Percentiles rank a stretch among this genome's conserved stretches.
Evolutionary conservation across 2,888 invertebrate species (phyloP).

Genomic region (Drosophila anomelani): DNA sequence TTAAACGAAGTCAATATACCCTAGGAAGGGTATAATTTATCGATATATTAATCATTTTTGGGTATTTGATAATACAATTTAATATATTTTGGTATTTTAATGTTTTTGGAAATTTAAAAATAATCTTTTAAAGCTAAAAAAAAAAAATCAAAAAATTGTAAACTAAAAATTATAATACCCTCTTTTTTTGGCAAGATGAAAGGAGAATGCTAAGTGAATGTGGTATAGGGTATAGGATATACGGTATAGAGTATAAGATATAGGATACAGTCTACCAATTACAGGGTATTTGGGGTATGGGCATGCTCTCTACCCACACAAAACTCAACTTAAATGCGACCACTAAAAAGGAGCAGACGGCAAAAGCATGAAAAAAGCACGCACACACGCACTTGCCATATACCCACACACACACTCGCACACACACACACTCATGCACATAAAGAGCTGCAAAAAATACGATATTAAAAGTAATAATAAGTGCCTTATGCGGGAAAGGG

Average conservation of each 20-base stretch:
- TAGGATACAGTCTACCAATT: background rate
- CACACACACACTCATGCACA: conserved; percentile 12
- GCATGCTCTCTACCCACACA: conserved; percentile 11
- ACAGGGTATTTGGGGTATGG: background rate
- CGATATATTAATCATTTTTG: background rate
- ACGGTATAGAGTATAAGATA: background rate
- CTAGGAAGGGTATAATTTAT: background rate
- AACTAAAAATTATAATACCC: no score
- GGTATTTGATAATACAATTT: no score
- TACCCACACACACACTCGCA: conserved; percentile 6
- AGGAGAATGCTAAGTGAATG: no score
- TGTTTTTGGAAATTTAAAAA: no score
- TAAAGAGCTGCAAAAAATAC: conserved; percentile 27
- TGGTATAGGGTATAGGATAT: no score
- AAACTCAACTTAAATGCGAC: conserved; percentile 57
- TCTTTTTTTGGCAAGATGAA: no score
- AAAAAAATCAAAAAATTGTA: no score
- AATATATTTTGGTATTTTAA: no score
- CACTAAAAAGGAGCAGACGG: conserved; percentile 55
- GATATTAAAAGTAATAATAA: conserved; percentile 84
- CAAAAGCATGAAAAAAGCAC: conserved; percentile 52
- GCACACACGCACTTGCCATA: conserved; percentile 39
- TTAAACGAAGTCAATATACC: background rate
- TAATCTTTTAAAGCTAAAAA: no score
- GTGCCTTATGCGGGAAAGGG: conserved; percentile 68